A percentile compares a stretch with the other conserved stretches of the same genome.
phyloP scores from a whole-genome alignment of 1,140 invertebrate species.

The Latrodectus geometricus region DNA sequence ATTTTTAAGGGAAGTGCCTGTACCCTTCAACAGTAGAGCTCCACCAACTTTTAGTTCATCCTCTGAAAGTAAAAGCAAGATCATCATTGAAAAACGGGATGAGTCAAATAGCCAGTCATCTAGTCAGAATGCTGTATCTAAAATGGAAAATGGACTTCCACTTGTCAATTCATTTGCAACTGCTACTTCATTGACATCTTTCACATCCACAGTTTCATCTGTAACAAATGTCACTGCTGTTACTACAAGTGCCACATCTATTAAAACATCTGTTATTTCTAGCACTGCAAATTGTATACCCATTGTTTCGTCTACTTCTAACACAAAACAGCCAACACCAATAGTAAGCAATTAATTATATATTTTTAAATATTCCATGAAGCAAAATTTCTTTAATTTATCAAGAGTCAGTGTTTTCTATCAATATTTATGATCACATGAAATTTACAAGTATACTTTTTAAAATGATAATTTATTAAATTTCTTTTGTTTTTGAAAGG shows the following conservation, averaged over 20 bases:
- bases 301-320: background rate
- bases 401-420: background rate
- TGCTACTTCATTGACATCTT: conserved; percentile 1
- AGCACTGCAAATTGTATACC: conserved; percentile 33
- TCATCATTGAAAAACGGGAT: conserved; percentile 84
- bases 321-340: background rate
- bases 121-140: conserved; percentile 71
- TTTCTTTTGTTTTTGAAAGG: no score
- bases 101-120: conserved; percentile 72
- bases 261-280: conserved; percentile 55
- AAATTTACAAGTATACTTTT: no score
- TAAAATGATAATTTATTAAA: no score
- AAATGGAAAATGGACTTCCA: conserved; percentile 36
- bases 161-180: conserved; percentile 29
- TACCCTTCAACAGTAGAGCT: conserved; percentile 67
- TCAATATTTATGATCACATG: no score
- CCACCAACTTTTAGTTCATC: conserved; percentile 80
- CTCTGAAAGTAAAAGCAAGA: conserved; percentile 82
- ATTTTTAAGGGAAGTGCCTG: conserved; percentile 72
- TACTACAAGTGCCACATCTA: conserved; percentile 29
- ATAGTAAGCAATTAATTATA: background rate
- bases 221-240: conserved; percentile 18
- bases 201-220: background rate
- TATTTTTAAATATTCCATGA: background rate
- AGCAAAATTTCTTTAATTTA: background rate